phyloP scores from a whole-genome alignment of 2,888 invertebrate genomes.

The Heliconius aoede region DNA sequence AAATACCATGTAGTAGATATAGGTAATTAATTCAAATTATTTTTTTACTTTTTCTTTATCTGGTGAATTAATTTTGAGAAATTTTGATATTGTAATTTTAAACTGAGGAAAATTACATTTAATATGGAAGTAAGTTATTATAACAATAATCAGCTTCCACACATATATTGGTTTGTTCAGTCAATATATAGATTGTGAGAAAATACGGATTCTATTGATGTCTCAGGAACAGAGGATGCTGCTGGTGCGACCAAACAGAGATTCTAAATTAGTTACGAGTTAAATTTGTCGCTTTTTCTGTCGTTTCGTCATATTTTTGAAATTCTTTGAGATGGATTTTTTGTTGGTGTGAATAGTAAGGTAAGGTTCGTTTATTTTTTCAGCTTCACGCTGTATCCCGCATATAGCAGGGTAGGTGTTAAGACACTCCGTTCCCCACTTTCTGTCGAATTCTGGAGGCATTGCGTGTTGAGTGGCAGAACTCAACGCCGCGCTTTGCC shows the following conservation, averaged over 20 bases:
- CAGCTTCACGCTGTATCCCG: no score
- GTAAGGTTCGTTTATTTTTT: no score
- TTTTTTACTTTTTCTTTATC: not conserved
- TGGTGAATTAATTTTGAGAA: no score
- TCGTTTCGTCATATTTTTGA: conserved; percentile 45
- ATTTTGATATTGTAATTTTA: no score
- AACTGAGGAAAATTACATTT: no score
- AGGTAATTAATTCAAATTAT: not conserved
- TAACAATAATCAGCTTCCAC: not conserved
- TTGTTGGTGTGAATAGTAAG: not conserved
- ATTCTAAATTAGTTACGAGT: conserved; percentile 69
- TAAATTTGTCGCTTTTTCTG: conserved; percentile 53
- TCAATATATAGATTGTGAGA: conserved; percentile 45
- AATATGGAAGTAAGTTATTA: no score
- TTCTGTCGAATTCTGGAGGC: no score
- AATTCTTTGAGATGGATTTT: not conserved
- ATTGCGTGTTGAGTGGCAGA: no score
- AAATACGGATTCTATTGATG: conserved; percentile 68
- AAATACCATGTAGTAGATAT: not conserved
- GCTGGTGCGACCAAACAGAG: conserved; percentile 58
- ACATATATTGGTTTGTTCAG: not conserved
- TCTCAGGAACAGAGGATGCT: conserved; percentile 69
- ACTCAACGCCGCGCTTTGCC: no score
- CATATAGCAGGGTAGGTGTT: no score
- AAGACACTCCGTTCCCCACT: no score